Evolutionary conservation across 2,113 vertebrate genomes (phyloP).

Genomic region (Forbesichthys agassizii): DNA sequence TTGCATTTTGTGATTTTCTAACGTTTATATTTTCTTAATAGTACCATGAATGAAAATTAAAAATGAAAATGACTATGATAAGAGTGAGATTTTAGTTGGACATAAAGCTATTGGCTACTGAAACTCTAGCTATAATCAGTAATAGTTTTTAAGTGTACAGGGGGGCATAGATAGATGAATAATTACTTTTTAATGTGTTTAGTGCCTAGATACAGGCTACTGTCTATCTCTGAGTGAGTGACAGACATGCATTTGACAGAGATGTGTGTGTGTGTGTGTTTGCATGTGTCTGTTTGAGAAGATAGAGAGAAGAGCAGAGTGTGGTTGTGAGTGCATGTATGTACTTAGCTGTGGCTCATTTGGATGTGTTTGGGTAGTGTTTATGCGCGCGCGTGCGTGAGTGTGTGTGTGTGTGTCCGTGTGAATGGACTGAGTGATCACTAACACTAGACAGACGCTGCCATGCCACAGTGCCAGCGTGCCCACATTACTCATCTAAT

Average conservation of each 20-base stretch:
- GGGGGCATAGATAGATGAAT: conserved; percentile 20
- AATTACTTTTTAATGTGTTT: conserved; percentile 45
- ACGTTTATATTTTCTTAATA: too few relatives aligned
- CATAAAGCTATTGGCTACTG: neutral
- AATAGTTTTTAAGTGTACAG: conserved; percentile 27
- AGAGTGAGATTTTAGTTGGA: too few relatives aligned
- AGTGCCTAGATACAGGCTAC: conserved; percentile 48
- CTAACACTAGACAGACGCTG: conserved; percentile 33
- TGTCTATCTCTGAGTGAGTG: conserved; percentile 53
- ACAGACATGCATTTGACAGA: conserved; percentile 52
- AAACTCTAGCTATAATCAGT: neutral
- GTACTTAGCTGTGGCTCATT: neutral
- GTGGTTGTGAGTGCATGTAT: neutral
- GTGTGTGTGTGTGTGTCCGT: neutral
- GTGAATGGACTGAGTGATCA: conserved; percentile 43
- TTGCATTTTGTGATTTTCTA: too few relatives aligned
- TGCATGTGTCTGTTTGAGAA: conserved; percentile 13
- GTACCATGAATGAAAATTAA: too few relatives aligned
- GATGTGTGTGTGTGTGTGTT: conserved; percentile 28
- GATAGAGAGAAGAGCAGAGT: too few relatives aligned
- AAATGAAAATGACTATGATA: too few relatives aligned
- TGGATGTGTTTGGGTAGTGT: conserved; percentile 1
- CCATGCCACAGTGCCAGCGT: conserved; percentile 4
- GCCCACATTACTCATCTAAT: conserved; percentile 16
- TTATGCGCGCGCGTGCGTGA: neutral